Evolutionary conservation across 2,888 invertebrate species (phyloP), one percentile per base, ranked within the genome.

Genomic region (Phrixothrix hirtus): DNA sequence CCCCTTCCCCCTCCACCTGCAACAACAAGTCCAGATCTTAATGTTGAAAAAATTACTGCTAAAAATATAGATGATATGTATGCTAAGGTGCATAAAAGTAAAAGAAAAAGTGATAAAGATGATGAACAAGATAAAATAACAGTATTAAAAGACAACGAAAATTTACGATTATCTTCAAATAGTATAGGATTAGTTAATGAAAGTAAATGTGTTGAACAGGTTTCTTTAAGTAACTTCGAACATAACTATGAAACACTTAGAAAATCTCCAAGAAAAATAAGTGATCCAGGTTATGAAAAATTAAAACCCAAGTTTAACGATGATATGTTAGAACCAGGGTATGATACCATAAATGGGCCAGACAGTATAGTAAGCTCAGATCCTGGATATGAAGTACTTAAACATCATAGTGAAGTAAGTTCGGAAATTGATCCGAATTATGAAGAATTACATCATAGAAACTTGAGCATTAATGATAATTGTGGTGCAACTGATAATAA

Each of bases 11-110:
- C 91, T 1, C 89, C 89, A 38, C 59, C 62, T n/a, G 60, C 89
- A 9, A 46, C 62, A n/a, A 47, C 55, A 6, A 69, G 63, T 53
- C 67, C 73, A 14, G 80, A 80, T 30, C 15, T 31, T 6, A 11
- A 4, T 31, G 11, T 10, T 31, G 38, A 35, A 34, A 67, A 68
- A 43, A 57, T 63, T 41, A 49, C 54, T 2, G 54, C 58, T 5
- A 82, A 85, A 58, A 88, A 88, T 61, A 76, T 92, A n/a, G 92
- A 92, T 64, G 92, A 91, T 65, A 89, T 93, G 86, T 93, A 93
- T 72, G 92, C 92, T 1, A 93, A 92, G 78, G 92, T 92, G 12
- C 82, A 84, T 68, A 89, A 89, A 70, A 86, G 83, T 71, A 60
- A 35, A 29, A 42, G 30, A 43, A 54, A 39, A 53, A 58, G 36